Evolutionary conservation across 2,888 invertebrate species (phyloP).

Genomic region (Nomada flava): DNA sequence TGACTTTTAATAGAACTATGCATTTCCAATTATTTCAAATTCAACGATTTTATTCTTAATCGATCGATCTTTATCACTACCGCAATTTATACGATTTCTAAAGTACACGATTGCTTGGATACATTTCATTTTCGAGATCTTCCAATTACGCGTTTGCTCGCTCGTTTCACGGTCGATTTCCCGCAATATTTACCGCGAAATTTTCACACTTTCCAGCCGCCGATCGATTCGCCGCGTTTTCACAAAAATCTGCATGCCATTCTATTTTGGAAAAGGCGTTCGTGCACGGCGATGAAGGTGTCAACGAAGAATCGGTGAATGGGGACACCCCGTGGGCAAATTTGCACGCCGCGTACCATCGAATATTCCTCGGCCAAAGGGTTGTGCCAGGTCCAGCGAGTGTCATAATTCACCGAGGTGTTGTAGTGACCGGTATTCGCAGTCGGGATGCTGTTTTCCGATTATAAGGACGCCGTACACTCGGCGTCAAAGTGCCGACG

Average conservation of each 20-base stretch:
- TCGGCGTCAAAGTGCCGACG: conserved; percentile 37
- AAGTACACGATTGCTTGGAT: not conserved
- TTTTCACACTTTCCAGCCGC: not conserved
- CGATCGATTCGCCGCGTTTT: conserved; percentile 32
- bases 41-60: no score
- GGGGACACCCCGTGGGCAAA: conserved; percentile 49
- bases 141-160: not conserved
- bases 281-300: conserved; percentile 21
- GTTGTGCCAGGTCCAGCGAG: conserved; percentile 44
- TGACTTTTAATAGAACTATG: no score
- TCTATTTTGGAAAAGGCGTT: conserved; percentile 17
- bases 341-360: conserved; percentile 52
- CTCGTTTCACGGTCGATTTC: conserved; percentile 21
- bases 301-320: conserved; percentile 22
- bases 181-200: not conserved
- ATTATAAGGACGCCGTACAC: conserved; percentile 41
- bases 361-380: conserved; percentile 46
- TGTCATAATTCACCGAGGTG: conserved; percentile 59
- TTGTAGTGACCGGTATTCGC: conserved; percentile 45
- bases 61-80: no score
- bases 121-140: not conserved
- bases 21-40: no score
- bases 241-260: conserved; percentile 5
- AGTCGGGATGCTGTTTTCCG: conserved; percentile 35
- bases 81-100: not conserved